Evolutionary conservation across 1,140 invertebrate genomes (phyloP), one percentile per base, ranked within the genome.

Genomic region (Belonocnema kinseyi): DNA sequence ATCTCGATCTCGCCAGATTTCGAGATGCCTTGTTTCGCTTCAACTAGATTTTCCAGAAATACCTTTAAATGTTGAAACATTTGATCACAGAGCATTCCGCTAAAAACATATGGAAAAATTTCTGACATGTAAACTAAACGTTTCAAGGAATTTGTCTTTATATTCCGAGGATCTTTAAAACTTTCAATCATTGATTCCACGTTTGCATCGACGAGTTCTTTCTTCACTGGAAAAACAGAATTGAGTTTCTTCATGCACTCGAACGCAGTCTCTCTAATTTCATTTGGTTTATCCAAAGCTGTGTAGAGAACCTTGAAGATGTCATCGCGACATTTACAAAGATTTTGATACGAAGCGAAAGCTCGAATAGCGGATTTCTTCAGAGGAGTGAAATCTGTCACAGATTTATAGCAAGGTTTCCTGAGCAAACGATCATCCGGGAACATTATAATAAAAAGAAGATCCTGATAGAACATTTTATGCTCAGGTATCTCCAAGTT

Each of bases 161-260:
- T 91, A 84, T 95, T 96, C 61, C 97, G 93, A 82, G 97, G 96
- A 88, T 99, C 97, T 1, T 96, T 96, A 7, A 99, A 89, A 3
- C 95, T 96, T n/a, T 95, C 85, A 1, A 99, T 87, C 75, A 98
- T 91, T 0, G 97, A 97, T 40, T 97, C 91, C 93, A 99, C 97
- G 1, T 95, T 95, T 0, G 93, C 92, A 85, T 97, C 96, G 10
- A 98, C 94, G 83, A 95, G 94, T 79, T 97, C 95, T 92, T 96
- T 96, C 74, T 97, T 96, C n/a, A 97, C 94, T 86, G 95, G 93
- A 85, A 95, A 95, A 8, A 96, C 95, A 14, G 94, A 93, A 53
- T 97, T 94, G 86, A 98, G 98, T 86, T 97, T 97, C 87, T 98
- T 97, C 94, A 99, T 96, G 82, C 98, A 99, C 83, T 98, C 95